phyloP scores from a whole-genome alignment of 2,888 invertebrate species.

The Pseudanteris insignis region DNA sequence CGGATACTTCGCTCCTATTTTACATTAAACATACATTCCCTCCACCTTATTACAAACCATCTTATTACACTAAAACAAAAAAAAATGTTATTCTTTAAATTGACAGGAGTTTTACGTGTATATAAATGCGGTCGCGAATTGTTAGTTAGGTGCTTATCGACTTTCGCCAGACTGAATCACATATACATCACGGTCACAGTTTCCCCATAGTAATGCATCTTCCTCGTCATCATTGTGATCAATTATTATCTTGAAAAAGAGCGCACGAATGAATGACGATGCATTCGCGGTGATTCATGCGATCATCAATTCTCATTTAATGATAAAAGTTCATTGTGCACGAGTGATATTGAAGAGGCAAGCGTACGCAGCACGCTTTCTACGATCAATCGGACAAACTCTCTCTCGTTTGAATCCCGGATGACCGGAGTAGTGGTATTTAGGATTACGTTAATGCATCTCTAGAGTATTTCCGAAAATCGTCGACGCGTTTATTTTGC shows the following conservation, averaged over 20 bases:
- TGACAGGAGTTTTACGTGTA: no score
- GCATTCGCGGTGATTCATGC: conserved; percentile 22
- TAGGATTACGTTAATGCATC: conserved; percentile 57
- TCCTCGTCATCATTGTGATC: conserved; percentile 10
- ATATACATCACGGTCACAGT: no score
- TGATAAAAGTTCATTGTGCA: conserved; percentile 43
- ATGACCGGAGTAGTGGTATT: conserved; percentile 53
- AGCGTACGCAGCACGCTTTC: conserved; percentile 30
- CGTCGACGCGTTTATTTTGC: conserved; percentile 52
- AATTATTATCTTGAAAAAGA: conserved; percentile 24
- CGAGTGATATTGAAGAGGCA: conserved; percentile 39
- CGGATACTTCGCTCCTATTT: no score
- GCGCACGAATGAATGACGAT: conserved; percentile 20
- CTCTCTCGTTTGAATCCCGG: conserved; percentile 54
- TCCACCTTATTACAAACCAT: no score
- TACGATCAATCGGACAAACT: conserved; percentile 44
- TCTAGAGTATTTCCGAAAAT: conserved; percentile 53
- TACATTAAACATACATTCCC: no score
- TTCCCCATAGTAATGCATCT: no score
- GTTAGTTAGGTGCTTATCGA: no score
- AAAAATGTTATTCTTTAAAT: no score
- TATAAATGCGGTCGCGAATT: no score
- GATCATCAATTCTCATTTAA: conserved; percentile 35
- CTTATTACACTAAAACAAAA: no score
- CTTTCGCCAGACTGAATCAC: no score